Conservation (phyloP, 2,888 invertebrate species). For the Temnothorax ravouxi region DNA sequence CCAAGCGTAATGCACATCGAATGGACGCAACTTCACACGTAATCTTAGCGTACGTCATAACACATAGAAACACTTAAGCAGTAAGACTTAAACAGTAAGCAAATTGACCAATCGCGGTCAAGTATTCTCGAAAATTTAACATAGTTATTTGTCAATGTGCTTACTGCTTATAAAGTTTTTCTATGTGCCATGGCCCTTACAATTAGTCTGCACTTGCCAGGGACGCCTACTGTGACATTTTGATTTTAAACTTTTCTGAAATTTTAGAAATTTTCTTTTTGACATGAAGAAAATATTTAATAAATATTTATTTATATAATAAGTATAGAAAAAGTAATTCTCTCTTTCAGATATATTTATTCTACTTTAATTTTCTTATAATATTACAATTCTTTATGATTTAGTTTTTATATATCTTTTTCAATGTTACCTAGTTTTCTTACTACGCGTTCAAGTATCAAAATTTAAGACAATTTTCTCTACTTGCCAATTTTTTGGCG, state of each 20-base stretch:
- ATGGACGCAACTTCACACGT: constrained; percentile 24
- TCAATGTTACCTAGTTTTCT: background rate
- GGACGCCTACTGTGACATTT: background rate
- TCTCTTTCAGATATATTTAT: background rate
- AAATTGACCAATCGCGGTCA: too few relatives aligned
- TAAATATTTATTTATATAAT: background rate
- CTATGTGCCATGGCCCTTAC: too few relatives aligned
- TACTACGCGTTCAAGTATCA: background rate
- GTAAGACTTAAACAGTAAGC: too few relatives aligned
- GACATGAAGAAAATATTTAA: background rate
- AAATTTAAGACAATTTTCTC: background rate
- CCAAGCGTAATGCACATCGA: constrained; percentile 28
- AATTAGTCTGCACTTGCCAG: too few relatives aligned
- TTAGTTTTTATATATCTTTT: background rate
- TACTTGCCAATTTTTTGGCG: background rate
- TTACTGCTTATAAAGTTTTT: too few relatives aligned
- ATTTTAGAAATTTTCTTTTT: background rate
- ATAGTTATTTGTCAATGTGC: too few relatives aligned
- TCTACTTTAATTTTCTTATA: background rate
- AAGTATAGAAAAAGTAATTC: background rate
- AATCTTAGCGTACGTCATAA: background rate
- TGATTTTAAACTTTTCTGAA: background rate
- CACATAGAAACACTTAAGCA: too few relatives aligned
- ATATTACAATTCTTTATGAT: background rate
- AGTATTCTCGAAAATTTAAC: too few relatives aligned